Percentiles rank a stretch among this genome's conserved stretches.
Evolutionary conservation across 2,888 invertebrate genomes (phyloP).

Genomic region (Ormia ochracea): DNA sequence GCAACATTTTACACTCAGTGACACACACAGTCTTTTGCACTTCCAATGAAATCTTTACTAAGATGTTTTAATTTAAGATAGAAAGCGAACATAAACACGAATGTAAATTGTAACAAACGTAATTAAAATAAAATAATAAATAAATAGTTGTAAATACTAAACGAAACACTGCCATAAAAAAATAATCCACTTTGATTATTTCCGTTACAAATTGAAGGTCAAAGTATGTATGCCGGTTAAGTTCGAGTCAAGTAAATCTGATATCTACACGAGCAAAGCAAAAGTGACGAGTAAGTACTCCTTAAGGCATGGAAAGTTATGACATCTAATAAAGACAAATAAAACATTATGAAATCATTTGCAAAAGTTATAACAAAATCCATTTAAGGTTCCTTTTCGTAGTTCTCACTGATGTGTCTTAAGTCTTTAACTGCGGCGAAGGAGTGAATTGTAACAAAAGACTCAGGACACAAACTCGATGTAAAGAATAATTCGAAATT

Average conservation of each 20-base stretch:
- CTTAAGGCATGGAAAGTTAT: too few species aligned
- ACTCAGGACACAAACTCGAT: too few species aligned
- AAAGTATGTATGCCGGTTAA: background rate
- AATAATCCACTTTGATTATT: conserved; percentile 34
- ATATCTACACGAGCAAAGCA: background rate
- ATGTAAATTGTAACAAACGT: background rate
- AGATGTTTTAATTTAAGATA: conserved; percentile 6
- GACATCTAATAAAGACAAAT: too few species aligned
- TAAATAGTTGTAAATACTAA: background rate
- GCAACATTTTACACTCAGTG: too few species aligned
- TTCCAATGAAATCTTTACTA: conserved; percentile 14
- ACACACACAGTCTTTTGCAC: background rate
- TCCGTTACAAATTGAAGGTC: conserved; percentile 34
- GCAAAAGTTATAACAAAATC: too few species aligned
- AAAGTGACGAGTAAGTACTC: background rate
- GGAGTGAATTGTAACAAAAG: too few species aligned
- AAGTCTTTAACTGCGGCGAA: too few species aligned
- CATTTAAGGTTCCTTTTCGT: too few species aligned
- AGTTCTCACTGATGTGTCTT: too few species aligned
- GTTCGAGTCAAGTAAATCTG: background rate
- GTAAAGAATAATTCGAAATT: too few species aligned
- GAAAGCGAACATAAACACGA: conserved; percentile 3
- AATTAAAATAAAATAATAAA: conserved; percentile 5
- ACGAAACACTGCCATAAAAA: background rate
- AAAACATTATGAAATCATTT: too few species aligned